phyloP scores from a whole-genome alignment of 2,113 vertebrate species.

The Sclerurus mexicanus region DNA sequence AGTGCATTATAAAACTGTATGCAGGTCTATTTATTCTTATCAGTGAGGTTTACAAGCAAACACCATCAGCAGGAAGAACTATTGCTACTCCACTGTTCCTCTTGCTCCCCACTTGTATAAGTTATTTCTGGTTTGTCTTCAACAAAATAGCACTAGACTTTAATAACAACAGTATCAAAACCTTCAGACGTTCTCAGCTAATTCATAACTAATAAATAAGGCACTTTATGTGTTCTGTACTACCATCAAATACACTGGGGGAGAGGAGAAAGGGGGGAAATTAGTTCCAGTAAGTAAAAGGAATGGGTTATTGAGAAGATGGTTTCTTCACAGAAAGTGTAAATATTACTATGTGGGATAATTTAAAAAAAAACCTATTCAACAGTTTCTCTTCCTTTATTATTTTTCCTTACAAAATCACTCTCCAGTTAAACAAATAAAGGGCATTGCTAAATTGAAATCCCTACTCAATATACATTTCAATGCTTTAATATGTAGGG shows the following conservation, averaged over 20 bases:
- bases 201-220: slow-evolving; percentile 18
- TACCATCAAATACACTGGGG: neutral
- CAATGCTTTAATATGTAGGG: neutral
- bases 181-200: neutral
- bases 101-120: neutral
- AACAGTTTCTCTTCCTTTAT: neutral
- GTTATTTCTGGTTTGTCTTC: neutral
- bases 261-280: neutral
- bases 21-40: neutral
- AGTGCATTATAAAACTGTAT: neutral
- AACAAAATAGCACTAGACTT: slow-evolving; percentile 17
- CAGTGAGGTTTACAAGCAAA: neutral
- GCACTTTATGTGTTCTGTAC: neutral
- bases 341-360: neutral
- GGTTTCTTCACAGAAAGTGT: neutral
- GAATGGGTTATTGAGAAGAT: neutral
- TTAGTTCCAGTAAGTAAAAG: neutral
- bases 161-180: neutral
- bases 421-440: neutral
- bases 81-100: neutral
- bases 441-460: neutral
- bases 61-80: neutral
- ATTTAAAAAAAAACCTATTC: neutral
- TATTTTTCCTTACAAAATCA: neutral
- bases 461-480: neutral